phyloP scores from a whole-genome alignment of 2,113 vertebrate genomes.

The Ictidomys tridecemlineatus region DNA sequence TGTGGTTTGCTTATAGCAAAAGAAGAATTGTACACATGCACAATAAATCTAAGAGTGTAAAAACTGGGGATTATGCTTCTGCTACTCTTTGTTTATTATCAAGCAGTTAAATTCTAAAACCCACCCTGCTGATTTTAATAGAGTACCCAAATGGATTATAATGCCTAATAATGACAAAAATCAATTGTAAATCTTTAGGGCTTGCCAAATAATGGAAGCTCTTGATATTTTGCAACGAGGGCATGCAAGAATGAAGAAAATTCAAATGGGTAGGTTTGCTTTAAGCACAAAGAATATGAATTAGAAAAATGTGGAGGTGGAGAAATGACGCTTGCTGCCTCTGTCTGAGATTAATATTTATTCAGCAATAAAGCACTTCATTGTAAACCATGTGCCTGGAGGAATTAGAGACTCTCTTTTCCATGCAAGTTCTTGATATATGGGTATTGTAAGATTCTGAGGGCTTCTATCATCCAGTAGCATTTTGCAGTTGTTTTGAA shows the following conservation, averaged over 20 bases:
- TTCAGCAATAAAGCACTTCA: conserved; percentile 64
- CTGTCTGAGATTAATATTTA: conserved; percentile 75
- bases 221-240: conserved; percentile 54
- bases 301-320: conserved; percentile 75
- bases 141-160: conserved; percentile 24
- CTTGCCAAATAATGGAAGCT: conserved; percentile 27
- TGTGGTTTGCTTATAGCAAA: conserved; percentile 9
- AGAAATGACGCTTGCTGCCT: background rate
- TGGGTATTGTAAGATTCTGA: background rate
- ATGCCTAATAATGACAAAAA: conserved; percentile 62
- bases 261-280: conserved; percentile 71
- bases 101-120: conserved; percentile 49
- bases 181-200: background rate
- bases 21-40: background rate
- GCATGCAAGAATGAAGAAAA: conserved; percentile 26
- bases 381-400: conserved; percentile 61
- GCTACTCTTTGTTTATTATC: conserved; percentile 33
- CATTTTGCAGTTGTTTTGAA: conserved; percentile 66
- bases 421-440: conserved; percentile 47
- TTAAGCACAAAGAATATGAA: conserved; percentile 71
- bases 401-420: conserved; percentile 76
- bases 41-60: background rate
- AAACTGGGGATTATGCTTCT: background rate
- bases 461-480: conserved; percentile 21
- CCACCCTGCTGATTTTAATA: conserved; percentile 4